phyloP scores from a whole-genome alignment of 2,888 invertebrate genomes.

The Xestia c-nigrum region DNA sequence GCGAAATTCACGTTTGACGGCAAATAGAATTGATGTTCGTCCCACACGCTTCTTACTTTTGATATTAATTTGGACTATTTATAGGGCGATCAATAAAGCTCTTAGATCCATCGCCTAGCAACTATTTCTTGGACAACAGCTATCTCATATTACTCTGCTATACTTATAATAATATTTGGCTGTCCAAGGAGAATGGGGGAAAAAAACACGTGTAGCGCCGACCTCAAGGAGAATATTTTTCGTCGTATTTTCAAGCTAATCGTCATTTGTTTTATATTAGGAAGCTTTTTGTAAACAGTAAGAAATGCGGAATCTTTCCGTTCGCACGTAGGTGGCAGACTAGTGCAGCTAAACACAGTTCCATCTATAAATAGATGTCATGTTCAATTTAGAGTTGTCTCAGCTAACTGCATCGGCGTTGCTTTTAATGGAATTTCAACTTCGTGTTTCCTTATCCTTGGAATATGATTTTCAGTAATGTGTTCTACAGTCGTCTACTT shows the following conservation, averaged over 20 bases:
- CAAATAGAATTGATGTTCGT: slow-evolving; percentile 6
- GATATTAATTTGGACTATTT: slow-evolving; percentile 16
- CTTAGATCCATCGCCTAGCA: neutral
- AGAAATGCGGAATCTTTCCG: slow-evolving; percentile 17
- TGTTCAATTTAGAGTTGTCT: slow-evolving; percentile 48
- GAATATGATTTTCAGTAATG: neutral
- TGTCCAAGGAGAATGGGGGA: neutral
- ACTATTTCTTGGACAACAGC: neutral
- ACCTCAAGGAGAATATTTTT: neutral
- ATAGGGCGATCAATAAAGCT: slow-evolving; percentile 36
- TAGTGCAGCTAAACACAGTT: slow-evolving; percentile 22
- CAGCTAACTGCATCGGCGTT: slow-evolving; percentile 19
- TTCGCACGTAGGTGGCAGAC: slow-evolving; percentile 37
- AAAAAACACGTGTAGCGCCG: neutral
- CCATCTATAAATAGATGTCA: slow-evolving; percentile 39
- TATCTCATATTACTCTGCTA: neutral
- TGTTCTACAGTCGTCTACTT: neutral
- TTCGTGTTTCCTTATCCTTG: neutral
- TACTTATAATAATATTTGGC: neutral
- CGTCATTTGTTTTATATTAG: neutral
- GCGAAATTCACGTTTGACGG: neutral
- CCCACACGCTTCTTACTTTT: slow-evolving; percentile 10
- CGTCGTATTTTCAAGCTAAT: neutral
- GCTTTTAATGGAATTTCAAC: slow-evolving; percentile 12
- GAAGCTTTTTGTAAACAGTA: slow-evolving; percentile 15